Evolutionary conservation across 2,113 vertebrate species (phyloP).

Genomic region (Petaurus breviceps): DNA sequence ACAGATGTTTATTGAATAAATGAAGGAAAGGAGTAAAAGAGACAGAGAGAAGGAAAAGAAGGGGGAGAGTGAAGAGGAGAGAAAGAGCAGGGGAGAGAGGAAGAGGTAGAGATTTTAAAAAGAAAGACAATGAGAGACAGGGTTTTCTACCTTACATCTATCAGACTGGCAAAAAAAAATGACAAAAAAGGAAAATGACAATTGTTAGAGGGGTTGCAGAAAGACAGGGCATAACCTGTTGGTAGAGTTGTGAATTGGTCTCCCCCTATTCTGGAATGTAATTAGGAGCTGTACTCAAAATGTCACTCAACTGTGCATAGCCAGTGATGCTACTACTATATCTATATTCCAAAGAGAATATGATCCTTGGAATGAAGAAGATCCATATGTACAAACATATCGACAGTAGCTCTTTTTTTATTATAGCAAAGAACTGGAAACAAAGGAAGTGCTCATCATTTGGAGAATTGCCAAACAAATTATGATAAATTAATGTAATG

Average conservation of each 20-base stretch:
- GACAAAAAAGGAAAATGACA: not conserved
- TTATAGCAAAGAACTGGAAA: not conserved
- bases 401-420: not conserved
- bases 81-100: not conserved
- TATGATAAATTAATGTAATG: not conserved
- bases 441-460: not conserved
- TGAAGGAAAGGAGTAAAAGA: not conserved
- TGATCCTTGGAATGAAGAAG: not conserved
- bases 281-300: not conserved
- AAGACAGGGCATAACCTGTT: not conserved
- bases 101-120: not conserved
- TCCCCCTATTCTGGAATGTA: not conserved
- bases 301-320: not conserved
- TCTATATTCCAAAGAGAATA: not conserved
- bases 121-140: not conserved
- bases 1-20: not conserved
- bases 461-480: not conserved
- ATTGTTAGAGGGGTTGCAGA: not conserved
- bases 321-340: no score
- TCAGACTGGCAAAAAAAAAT: not conserved
- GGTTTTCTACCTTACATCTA: not conserved
- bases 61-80: not conserved
- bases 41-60: not conserved
- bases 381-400: not conserved
- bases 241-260: not conserved